These are phyloP conservation scores for Hyposoter didymator DNA, from an alignment of 2,888 invertebrate genomes.

Conservation along the genomic window DNA sequence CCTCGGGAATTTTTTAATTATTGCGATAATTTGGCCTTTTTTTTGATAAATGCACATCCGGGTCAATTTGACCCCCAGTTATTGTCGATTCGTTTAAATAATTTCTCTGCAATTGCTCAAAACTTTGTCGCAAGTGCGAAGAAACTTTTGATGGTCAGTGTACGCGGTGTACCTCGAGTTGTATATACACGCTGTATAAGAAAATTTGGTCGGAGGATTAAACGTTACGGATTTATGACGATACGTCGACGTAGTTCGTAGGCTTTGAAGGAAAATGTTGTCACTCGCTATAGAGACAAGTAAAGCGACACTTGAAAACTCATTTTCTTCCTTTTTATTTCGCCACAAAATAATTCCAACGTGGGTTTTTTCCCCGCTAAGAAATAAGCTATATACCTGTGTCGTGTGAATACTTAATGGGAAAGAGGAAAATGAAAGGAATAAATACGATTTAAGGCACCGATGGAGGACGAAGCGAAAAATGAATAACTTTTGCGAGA, in stretches of 20 bases:
- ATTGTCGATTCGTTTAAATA: no score
- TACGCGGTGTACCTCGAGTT: background rate
- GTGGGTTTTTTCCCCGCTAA: background rate
- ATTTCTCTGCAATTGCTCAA: no score
- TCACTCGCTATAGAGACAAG: background rate
- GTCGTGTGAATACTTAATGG: background rate
- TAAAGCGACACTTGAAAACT: background rate
- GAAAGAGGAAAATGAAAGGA: background rate
- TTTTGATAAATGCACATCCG: no score
- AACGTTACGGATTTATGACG: slow-evolving; percentile 26
- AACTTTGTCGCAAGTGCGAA: background rate
- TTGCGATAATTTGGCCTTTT: background rate
- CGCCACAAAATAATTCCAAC: background rate
- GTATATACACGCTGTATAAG: background rate
- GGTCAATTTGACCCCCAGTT: no score
- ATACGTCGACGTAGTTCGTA: background rate
- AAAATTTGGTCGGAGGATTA: slow-evolving; percentile 18
- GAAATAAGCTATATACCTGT: background rate
- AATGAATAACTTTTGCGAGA: slow-evolving; percentile 7
- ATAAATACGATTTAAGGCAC: background rate
- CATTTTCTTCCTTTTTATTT: slow-evolving; percentile 19
- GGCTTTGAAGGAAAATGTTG: background rate
- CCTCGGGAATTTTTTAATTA: background rate
- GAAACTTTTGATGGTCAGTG: background rate
- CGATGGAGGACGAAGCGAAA: background rate